Percentiles rank a stretch among this genome's conserved stretches.
Conservation (phyloP, 2,888 invertebrate genomes). For the Himalopsyche anomala region DNA sequence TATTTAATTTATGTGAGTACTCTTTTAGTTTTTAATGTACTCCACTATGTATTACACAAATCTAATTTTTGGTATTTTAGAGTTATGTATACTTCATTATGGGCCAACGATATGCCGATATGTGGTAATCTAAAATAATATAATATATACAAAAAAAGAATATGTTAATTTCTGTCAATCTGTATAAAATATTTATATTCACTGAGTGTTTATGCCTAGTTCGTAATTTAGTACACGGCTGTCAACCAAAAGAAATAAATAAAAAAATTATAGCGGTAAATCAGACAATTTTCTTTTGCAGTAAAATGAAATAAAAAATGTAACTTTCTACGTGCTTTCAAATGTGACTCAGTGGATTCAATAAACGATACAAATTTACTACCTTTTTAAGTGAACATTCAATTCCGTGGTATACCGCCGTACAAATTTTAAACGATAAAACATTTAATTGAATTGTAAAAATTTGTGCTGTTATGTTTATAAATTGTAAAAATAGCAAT, state of each 20-base stretch:
- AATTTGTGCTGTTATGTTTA: neutral
- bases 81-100: too few species aligned
- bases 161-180: too few species aligned
- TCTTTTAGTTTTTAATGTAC: too few species aligned
- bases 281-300: constrained; percentile 36
- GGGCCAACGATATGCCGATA: too few species aligned
- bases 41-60: too few species aligned
- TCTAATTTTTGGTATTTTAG: too few species aligned
- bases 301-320: constrained; percentile 29
- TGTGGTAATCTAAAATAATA: too few species aligned
- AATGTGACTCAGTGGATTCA: constrained; percentile 24
- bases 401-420: constrained; percentile 1
- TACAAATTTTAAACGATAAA: neutral
- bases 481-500: neutral
- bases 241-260: constrained; percentile 40
- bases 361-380: neutral
- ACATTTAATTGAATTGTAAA: constrained; percentile 15
- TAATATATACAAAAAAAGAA: too few species aligned
- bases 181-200: neutral
- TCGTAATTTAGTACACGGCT: constrained; percentile 5
- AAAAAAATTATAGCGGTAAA: constrained; percentile 22
- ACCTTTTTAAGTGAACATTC: neutral
- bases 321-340: constrained; percentile 39
- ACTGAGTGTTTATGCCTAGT: constrained; percentile 13
- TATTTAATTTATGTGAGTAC: too few species aligned